These are phyloP conservation scores for Chalcosyrphus nemorum DNA, from an alignment of 2,888 invertebrate species.

Conservation along the genomic window DNA sequence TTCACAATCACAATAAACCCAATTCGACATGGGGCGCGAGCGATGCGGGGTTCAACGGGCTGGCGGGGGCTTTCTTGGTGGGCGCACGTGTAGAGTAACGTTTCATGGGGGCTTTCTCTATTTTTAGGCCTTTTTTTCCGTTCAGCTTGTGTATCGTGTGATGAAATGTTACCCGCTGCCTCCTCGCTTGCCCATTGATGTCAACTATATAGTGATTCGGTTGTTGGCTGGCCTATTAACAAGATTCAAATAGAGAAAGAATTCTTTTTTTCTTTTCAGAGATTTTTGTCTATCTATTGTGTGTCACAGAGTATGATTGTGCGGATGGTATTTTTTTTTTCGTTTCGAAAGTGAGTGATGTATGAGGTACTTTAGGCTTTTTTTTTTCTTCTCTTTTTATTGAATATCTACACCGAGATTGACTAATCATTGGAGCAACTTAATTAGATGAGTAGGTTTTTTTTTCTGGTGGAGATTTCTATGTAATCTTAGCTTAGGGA, in stretches of 20 bases:
- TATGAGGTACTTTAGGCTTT: background rate
- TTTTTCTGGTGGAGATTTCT: background rate
- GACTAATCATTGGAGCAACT: background rate
- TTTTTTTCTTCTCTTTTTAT: background rate
- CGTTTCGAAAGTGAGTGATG: background rate
- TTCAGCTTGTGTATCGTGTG: background rate
- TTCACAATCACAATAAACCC: background rate
- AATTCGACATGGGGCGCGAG: background rate
- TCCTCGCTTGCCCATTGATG: background rate
- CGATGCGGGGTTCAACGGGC: too few species aligned
- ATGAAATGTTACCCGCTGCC: constrained; percentile 15
- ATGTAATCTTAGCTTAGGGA: too few species aligned
- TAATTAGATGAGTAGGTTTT: constrained; percentile 1
- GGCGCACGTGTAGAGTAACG: background rate
- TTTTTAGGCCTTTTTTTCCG: constrained; percentile 1
- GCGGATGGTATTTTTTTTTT: background rate
- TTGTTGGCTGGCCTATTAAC: background rate
- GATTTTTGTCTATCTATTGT: background rate
- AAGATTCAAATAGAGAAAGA: background rate
- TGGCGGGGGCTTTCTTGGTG: too few species aligned
- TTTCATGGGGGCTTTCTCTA: constrained; percentile 25
- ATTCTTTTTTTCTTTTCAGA: background rate
- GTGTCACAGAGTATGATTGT: background rate
- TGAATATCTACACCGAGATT: constrained; percentile 1
- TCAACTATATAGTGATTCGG: background rate